These are phyloP conservation scores for Leptarthrus brevirostris DNA, from an alignment of 2,888 invertebrate genomes.

Conservation along the genomic window DNA sequence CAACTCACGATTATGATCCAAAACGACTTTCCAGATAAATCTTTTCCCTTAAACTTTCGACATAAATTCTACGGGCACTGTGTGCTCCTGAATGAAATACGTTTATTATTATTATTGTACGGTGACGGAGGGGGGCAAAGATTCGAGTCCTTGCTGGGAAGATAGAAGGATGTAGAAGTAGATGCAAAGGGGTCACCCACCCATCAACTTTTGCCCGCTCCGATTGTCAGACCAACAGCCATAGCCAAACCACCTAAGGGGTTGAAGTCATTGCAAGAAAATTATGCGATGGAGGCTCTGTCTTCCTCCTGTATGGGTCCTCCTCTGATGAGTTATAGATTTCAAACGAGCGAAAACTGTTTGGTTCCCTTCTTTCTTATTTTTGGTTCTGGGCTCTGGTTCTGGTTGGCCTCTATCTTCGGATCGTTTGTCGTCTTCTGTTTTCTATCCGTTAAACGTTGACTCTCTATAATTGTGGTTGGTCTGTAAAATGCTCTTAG, in stretches of 20 bases:
- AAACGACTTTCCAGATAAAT: conserved; percentile 56
- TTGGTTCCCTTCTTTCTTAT: conserved; percentile 35
- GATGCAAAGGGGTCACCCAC: conserved; percentile 37
- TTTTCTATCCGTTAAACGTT: conserved; percentile 40
- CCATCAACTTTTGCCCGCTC: background rate
- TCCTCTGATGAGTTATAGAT: conserved; percentile 48
- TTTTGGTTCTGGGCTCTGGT: conserved; percentile 29
- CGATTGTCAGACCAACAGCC: conserved; percentile 37
- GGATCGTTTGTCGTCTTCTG: conserved; percentile 47
- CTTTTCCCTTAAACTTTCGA: conserved; percentile 56
- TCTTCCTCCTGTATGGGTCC: conserved; percentile 12
- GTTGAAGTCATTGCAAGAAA: conserved; percentile 47
- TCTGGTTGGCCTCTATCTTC: conserved; percentile 37
- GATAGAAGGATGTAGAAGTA: conserved; percentile 20
- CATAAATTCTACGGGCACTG: conserved; percentile 55
- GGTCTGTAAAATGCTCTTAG: conserved; percentile 36
- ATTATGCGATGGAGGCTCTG: conserved; percentile 35
- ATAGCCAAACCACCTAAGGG: conserved; percentile 47
- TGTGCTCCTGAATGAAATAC: conserved; percentile 55
- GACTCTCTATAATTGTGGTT: conserved; percentile 43
- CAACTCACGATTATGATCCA: conserved; percentile 56
- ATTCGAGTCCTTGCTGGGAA: conserved; percentile 24
- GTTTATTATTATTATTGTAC: conserved; percentile 55
- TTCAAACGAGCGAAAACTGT: conserved; percentile 44
- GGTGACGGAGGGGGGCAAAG: conserved; percentile 47